These are phyloP conservation scores for Macrobrachium nipponense DNA, from an alignment of 1,140 invertebrate species.

Conservation along the genomic window DNA sequence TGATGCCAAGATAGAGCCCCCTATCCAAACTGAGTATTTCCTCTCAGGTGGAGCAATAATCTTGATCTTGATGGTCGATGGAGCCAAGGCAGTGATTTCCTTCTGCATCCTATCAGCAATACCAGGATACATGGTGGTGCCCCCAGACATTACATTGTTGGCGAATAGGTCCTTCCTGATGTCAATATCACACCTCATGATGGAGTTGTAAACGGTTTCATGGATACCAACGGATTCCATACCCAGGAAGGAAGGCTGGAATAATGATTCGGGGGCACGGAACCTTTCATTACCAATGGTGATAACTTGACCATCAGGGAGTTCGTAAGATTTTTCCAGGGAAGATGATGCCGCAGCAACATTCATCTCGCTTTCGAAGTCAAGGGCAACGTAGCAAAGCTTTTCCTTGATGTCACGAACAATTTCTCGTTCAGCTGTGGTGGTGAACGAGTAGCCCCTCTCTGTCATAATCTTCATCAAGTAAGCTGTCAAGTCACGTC, in stretches of 20 bases:
- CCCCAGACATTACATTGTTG: constrained; percentile 87
- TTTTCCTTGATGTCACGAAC: constrained; percentile 29
- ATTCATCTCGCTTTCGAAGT: constrained; percentile 45
- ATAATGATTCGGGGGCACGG: constrained; percentile 73
- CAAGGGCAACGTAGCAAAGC: constrained; percentile 24
- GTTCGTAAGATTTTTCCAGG: constrained; percentile 74
- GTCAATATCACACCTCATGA: constrained; percentile 90
- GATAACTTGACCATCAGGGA: constrained; percentile 87
- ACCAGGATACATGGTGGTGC: constrained; percentile 85
- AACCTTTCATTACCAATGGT: constrained; percentile 79
- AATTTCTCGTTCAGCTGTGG: constrained; percentile 23
- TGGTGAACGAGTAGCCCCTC: constrained; percentile 17
- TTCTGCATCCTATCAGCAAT: constrained; percentile 88
- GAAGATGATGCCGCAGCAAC: constrained; percentile 68
- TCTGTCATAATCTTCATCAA: constrained; percentile 66
- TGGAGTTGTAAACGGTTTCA: constrained; percentile 88
- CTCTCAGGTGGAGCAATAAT: constrained; percentile 93
- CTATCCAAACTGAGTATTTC: constrained; percentile 94
- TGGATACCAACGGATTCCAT: constrained; percentile 88
- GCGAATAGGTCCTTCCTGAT: constrained; percentile 83
- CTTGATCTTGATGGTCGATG: constrained; percentile 91
- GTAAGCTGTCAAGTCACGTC: constrained; percentile 68
- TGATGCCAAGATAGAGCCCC: constrained; percentile 85
- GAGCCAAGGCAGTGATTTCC: constrained; percentile 88
- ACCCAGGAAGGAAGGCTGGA: constrained; percentile 79